Evolutionary conservation across 2,113 vertebrate species (phyloP), one percentile per base, ranked within the genome.

Genomic region (Amazona guildingii): DNA sequence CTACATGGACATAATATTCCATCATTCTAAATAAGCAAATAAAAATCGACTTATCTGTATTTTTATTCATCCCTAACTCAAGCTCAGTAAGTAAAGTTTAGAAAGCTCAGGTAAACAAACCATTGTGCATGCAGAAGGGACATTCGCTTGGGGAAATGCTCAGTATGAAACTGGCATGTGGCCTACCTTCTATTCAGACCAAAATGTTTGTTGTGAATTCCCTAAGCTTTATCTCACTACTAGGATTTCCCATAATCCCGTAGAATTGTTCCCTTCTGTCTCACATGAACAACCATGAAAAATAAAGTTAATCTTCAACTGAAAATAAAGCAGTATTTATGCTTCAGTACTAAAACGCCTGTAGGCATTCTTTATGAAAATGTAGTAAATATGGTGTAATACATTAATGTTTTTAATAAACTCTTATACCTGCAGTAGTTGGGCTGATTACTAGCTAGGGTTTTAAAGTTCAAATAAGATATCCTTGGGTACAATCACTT

Each of bases 181-280:
- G 92, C 74, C 83, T 83, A 59, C 88, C 81, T 87, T 79, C 91
- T 95, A 95, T 89, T 94, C 66, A 86, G 44, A 84, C 31, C 85
- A 59, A 94, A 92, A 94, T 79, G 69, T 73, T 94, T 91, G 91
- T 80, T 96, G 91, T 91, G 82, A 94, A 73, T 91, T 95, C 44
- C 37, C 94, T 92, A 79, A 95, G 83, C 86, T 95, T 94, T 94
- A 92, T 87, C 94, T 96, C 83, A 76, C 89, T 84, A 70, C 66
- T 80, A 94, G 81, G 81, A 94, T 96, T 92, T 79, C 94, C 66
- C 52, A 79, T 87, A 94, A 96, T 94, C 89, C 91, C n/a, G 69
- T 4, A 11, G 54, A 96, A 86, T 83, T 96, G 83, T 92, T 94
- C 83, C 66, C 67, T 79, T 73, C 83, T 89, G 67, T 66, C 83